These are phyloP conservation scores for Hanleya hanleyi DNA, from an alignment of 2,888 invertebrate genomes.

Conservation along the genomic window DNA sequence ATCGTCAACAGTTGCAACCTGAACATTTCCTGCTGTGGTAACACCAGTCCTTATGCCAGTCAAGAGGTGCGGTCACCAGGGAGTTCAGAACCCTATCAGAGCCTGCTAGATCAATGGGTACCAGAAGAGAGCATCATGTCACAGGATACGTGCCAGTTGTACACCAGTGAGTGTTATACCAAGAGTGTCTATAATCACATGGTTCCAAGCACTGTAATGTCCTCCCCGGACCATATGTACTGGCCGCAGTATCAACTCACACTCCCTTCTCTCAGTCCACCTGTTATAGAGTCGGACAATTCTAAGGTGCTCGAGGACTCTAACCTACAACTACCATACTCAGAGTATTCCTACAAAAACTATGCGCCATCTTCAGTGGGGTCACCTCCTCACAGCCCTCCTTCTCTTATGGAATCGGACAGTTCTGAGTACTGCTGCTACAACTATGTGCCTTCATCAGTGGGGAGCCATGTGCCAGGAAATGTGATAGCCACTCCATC, in stretches of 20 bases:
- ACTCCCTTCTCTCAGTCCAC: background rate
- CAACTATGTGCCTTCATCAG: background rate
- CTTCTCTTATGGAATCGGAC: background rate
- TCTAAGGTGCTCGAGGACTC: background rate
- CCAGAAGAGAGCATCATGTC: background rate
- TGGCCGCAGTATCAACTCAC: background rate
- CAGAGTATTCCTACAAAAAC: too few relatives aligned
- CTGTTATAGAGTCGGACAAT: background rate
- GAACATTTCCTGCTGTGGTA: too few relatives aligned
- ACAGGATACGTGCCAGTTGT: background rate
- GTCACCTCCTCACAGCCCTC: background rate
- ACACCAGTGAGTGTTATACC: background rate
- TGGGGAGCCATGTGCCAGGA: too few relatives aligned
- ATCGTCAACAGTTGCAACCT: background rate
- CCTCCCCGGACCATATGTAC: too few relatives aligned
- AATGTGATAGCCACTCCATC: background rate
- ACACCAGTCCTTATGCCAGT: background rate
- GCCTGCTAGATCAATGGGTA: background rate
- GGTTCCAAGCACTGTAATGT: background rate
- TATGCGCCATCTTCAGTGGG: too few relatives aligned
- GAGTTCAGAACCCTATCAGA: background rate
- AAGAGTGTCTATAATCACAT: background rate
- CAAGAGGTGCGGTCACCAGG: background rate
- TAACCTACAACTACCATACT: too few relatives aligned
- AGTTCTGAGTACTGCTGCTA: background rate